Evolutionary conservation across 2,113 vertebrate genomes (phyloP), one percentile per base, ranked within the genome.

Genomic region (Puma concolor): DNA sequence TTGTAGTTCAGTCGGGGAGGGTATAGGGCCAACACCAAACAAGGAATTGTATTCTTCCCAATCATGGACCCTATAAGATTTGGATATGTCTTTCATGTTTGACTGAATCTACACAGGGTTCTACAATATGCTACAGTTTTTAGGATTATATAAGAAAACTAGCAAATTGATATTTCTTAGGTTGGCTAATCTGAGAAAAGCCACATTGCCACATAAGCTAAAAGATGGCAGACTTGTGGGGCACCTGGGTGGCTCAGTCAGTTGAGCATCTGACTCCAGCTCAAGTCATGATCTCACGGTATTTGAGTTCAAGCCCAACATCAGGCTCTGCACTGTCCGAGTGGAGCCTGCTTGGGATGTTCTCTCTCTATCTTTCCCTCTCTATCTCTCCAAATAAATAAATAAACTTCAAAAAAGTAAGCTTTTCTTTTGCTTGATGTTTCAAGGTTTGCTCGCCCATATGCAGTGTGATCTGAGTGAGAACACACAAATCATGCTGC

Each of bases 101-200:
- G 99, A 99, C 91, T 99, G 99, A 99, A 99, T 99, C 99, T 99
- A 99, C 99, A 99, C 98, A 98, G 98, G 99, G 98, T 99, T 99
- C 99, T 99, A 99, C 99, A 99, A 99, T 2, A 99, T 99, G 97
- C 99, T 99, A 98, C 99, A 99, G 98, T 99, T 99, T 99, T 98
- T 99, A 99, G 99, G 99, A 98, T 99, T 99, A 98, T 99, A 99
- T 98, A 99, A 99, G 99, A 99, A 99, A 98, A 99, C 99, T 1
- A 99, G 99, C 87, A 99, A 99, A 98, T 98, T 99, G 98, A 99
- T 99, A 95, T 99, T 99, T 98, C 99, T 99, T 98, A 99, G 99
- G 91, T 99, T 99, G 99, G 99, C 99, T 98, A 99, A 99, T 99
- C 99, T 99, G 96, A 99, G 99, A 88, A 99, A 99, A 98, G 99